Evolutionary conservation across 1,140 invertebrate genomes (phyloP).

Genomic region (Leptonema lineaticorne): DNA sequence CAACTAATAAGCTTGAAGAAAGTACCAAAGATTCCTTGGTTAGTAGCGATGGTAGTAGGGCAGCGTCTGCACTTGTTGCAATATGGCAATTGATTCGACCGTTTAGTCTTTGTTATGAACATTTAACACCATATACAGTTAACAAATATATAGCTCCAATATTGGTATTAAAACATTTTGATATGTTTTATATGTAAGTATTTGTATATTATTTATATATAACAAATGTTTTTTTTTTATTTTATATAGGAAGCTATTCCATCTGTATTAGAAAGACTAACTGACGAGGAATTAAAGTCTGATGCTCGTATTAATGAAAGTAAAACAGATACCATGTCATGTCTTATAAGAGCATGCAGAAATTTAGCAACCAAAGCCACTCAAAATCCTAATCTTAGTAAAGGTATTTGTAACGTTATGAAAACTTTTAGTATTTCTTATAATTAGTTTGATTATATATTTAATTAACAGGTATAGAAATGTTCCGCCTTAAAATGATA

Average conservation of each 20-base stretch:
- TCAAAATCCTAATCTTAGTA: constrained; percentile 51
- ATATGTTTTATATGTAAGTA: neutral
- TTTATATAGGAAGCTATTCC: constrained; percentile 81
- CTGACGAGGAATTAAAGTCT: constrained; percentile 96
- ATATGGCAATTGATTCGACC: constrained; percentile 75
- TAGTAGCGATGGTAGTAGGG: constrained; percentile 46
- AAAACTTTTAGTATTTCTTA: neutral
- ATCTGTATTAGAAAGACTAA: constrained; percentile 87
- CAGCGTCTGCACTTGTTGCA: constrained; percentile 49
- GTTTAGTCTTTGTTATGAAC: constrained; percentile 90
- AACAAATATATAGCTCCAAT: constrained; percentile 92
- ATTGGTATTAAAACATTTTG: constrained; percentile 60
- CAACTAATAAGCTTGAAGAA: constrained; percentile 14
- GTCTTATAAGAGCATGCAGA: constrained; percentile 87
- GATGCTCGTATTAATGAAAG: constrained; percentile 92
- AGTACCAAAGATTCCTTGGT: constrained; percentile 1
- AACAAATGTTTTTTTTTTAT: constrained; percentile 32
- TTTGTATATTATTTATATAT: constrained; percentile 4
- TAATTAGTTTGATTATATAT: constrained; percentile 28
- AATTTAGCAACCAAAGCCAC: constrained; percentile 70
- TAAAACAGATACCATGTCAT: constrained; percentile 89
- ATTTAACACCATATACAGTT: constrained; percentile 86
- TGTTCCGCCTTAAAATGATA: constrained; percentile 96
- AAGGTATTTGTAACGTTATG: constrained; percentile 46
- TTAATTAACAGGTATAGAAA: constrained; percentile 87